Percentiles rank a stretch among this genome's conserved stretches.
These are phyloP conservation scores for Gallinago paraguaiae DNA, from an alignment of 2,113 vertebrate species.

Conservation along the genomic window DNA sequence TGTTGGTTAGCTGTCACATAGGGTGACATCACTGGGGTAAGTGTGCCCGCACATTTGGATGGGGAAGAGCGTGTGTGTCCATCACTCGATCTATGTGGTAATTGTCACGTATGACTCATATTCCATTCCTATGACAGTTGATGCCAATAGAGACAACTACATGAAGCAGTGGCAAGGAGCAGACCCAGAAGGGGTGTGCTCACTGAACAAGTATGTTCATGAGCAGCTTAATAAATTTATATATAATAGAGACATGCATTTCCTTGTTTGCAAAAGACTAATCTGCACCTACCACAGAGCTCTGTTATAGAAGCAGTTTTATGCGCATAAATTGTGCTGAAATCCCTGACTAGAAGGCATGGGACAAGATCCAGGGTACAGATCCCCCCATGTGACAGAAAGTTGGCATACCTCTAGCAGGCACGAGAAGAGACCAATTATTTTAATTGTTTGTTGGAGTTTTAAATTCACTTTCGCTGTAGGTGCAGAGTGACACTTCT, in stretches of 20 bases:
- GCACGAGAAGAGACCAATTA: conserved; percentile 27
- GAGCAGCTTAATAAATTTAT: neutral
- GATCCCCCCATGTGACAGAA: neutral
- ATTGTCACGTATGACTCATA: neutral
- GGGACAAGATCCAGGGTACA: conserved; percentile 23
- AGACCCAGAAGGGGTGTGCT: neutral
- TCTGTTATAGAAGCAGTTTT: neutral
- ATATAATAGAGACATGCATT: neutral
- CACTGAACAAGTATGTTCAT: neutral
- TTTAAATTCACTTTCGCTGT: conserved; percentile 9
- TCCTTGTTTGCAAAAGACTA: neutral
- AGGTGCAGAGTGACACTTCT: conserved; percentile 20
- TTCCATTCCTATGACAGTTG: neutral
- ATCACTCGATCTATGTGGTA: neutral
- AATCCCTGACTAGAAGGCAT: conserved; percentile 9
- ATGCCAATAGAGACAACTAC: neutral
- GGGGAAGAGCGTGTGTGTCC: neutral
- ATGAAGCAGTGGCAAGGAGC: neutral
- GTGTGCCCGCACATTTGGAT: neutral
- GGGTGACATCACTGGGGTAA: neutral
- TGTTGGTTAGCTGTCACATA: neutral
- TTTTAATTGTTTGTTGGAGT: conserved; percentile 31
- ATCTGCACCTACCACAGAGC: conserved; percentile 38
- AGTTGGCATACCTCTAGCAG: conserved; percentile 28
- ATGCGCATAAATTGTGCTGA: neutral